Percentiles rank a stretch among this genome's conserved stretches.
These are phyloP conservation scores for Protodeltote pygarga DNA, from an alignment of 2,888 invertebrate species.

Conservation along the genomic window DNA sequence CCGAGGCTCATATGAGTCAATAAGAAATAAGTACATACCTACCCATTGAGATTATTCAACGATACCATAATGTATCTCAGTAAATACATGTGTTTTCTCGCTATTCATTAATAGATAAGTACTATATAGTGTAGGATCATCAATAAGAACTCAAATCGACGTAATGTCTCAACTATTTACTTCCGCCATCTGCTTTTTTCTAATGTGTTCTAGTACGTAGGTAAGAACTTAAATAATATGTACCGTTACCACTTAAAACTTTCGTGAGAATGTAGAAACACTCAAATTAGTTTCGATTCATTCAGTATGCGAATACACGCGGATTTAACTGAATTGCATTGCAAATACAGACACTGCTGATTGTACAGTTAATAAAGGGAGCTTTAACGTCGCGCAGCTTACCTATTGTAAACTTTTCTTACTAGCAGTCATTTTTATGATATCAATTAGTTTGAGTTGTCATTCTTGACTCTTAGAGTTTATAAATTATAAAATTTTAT, in stretches of 20 bases:
- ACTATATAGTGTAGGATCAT: slow-evolving; percentile 53
- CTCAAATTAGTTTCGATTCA: slow-evolving; percentile 53
- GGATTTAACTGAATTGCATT: slow-evolving; percentile 51
- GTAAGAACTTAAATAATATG: slow-evolving; percentile 56
- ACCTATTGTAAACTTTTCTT: no score
- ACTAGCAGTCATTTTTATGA: no score
- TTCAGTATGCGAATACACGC: slow-evolving; percentile 49
- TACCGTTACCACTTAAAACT: slow-evolving; percentile 64
- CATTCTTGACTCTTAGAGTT: neutral
- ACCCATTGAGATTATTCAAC: slow-evolving; percentile 36
- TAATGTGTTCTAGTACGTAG: slow-evolving; percentile 51
- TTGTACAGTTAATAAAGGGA: slow-evolving; percentile 39
- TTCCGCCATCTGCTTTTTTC: slow-evolving; percentile 64
- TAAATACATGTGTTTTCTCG: slow-evolving; percentile 29
- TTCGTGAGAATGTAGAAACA: slow-evolving; percentile 61
- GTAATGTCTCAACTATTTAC: slow-evolving; percentile 61
- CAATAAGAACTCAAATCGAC: slow-evolving; percentile 61
- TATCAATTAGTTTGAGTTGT: neutral
- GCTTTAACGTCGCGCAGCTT: slow-evolving; percentile 10
- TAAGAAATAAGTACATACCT: slow-evolving; percentile 41
- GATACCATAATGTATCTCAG: slow-evolving; percentile 30
- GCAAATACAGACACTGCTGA: slow-evolving; percentile 41
- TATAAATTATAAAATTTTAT: no score
- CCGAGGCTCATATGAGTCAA: slow-evolving; percentile 33
- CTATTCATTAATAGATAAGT: slow-evolving; percentile 18